Percentiles rank a stretch among this genome's conserved stretches.
Conservation (phyloP, 2,797 vertebrate genomes). For the Galagoides demidoff region DNA sequence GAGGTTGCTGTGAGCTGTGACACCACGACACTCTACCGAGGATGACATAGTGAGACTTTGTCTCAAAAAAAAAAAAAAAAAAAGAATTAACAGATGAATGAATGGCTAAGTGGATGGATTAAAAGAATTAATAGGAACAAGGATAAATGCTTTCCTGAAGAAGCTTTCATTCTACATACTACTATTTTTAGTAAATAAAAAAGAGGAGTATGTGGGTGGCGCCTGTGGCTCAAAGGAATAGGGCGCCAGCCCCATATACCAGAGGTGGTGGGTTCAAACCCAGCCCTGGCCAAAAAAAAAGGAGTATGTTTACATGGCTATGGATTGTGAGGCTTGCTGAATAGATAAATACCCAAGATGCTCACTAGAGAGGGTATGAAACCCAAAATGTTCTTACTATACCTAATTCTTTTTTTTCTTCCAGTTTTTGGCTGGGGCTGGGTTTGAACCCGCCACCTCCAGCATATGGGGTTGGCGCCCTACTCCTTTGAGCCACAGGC, state of each 20-base stretch:
- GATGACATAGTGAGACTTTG: too few species aligned
- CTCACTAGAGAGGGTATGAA: background rate
- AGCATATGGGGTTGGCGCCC: too few species aligned
- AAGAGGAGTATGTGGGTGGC: background rate
- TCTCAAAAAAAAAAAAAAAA: too few species aligned
- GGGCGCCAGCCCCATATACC: too few species aligned
- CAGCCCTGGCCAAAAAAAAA: background rate
- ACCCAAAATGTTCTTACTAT: background rate
- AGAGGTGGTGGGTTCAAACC: too few species aligned
- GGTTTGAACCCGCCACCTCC: too few species aligned
- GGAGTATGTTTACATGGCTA: background rate
- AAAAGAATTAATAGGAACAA: background rate
- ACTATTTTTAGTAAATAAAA: background rate
- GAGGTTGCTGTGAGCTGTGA: too few species aligned
- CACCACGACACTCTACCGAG: too few species aligned
- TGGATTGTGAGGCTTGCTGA: background rate
- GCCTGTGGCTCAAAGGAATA: too few species aligned
- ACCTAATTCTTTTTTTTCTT: background rate
- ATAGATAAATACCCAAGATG: background rate
- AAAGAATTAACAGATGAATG: background rate
- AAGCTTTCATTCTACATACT: slow-evolving; percentile 6
- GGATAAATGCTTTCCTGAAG: background rate
- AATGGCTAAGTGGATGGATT: background rate
- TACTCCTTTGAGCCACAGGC: too few species aligned
- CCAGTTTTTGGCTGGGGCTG: too few species aligned